phyloP scores from a whole-genome alignment of 2,888 invertebrate species.

The Mythimna pallens region DNA sequence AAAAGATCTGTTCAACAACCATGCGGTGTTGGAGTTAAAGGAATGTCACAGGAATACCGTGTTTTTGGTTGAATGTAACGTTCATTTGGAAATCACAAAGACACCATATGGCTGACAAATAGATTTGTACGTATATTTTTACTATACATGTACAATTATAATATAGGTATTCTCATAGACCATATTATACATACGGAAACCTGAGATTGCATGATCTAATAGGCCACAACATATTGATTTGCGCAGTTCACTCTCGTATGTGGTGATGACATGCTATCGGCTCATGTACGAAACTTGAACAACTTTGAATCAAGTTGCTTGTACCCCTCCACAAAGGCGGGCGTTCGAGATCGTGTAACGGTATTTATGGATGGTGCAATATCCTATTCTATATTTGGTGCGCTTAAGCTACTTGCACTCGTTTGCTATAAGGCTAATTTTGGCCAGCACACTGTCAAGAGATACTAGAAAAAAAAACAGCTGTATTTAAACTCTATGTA shows the following conservation, averaged over 20 bases:
- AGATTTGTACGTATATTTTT: background rate
- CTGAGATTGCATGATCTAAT: slow-evolving; percentile 30
- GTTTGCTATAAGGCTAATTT: slow-evolving; percentile 53
- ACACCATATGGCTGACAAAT: background rate
- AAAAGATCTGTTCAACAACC: background rate
- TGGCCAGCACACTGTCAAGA: slow-evolving; percentile 45
- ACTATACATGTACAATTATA: background rate
- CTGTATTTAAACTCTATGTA: slow-evolving; percentile 41
- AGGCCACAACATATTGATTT: slow-evolving; percentile 33
- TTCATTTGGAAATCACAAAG: background rate
- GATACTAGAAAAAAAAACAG: slow-evolving; percentile 24
- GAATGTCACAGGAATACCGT: background rate
- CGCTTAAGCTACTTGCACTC: slow-evolving; percentile 50
- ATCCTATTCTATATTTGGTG: slow-evolving; percentile 67
- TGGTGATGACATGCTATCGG: slow-evolving; percentile 43
- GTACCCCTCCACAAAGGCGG: slow-evolving; percentile 43
- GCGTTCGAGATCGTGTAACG: slow-evolving; percentile 60
- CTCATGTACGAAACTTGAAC: slow-evolving; percentile 34
- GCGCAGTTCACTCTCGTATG: slow-evolving; percentile 24
- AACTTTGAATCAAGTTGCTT: slow-evolving; percentile 40
- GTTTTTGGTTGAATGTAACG: background rate
- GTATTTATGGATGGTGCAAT: slow-evolving; percentile 64
- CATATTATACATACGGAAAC: slow-evolving; percentile 14
- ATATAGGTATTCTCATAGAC: background rate
- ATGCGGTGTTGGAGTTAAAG: background rate